phyloP scores from a whole-genome alignment of 2,888 invertebrate genomes.

The Platynereis dumerilii region DNA sequence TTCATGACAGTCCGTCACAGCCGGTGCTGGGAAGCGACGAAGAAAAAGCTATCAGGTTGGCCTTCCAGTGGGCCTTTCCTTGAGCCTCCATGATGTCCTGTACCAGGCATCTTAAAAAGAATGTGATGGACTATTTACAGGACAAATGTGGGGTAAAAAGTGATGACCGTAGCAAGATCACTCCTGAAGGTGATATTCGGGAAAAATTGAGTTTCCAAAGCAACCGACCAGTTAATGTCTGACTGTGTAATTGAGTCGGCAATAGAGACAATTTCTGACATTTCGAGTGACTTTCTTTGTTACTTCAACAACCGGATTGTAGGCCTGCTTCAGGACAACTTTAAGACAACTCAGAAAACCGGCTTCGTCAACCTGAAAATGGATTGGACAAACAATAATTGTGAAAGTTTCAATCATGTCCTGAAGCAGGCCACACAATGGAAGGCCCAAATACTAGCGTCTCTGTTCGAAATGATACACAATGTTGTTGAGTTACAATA shows the following conservation, averaged over 20 bases:
- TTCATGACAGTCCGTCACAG: neutral
- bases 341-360: neutral
- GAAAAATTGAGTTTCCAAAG: neutral
- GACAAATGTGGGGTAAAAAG: neutral
- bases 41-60: neutral
- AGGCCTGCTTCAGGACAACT: neutral
- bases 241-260: too few species aligned
- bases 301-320: too few species aligned
- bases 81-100: neutral
- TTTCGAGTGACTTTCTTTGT: too few species aligned
- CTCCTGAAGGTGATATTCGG: neutral
- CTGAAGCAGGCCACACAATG: neutral
- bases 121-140: neutral
- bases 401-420: neutral
- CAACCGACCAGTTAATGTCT: neutral
- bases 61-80: neutral
- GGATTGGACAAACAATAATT: constrained; percentile 5
- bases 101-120: neutral
- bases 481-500: too few species aligned
- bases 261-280: too few species aligned
- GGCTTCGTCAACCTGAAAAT: neutral
- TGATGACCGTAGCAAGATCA: neutral
- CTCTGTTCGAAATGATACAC: too few species aligned
- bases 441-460: neutral
- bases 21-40: neutral